A percentile compares a stretch with the other conserved stretches of the same genome.
phyloP scores from a whole-genome alignment of 2,797 vertebrate genomes.

The Siniperca scherzeri region DNA sequence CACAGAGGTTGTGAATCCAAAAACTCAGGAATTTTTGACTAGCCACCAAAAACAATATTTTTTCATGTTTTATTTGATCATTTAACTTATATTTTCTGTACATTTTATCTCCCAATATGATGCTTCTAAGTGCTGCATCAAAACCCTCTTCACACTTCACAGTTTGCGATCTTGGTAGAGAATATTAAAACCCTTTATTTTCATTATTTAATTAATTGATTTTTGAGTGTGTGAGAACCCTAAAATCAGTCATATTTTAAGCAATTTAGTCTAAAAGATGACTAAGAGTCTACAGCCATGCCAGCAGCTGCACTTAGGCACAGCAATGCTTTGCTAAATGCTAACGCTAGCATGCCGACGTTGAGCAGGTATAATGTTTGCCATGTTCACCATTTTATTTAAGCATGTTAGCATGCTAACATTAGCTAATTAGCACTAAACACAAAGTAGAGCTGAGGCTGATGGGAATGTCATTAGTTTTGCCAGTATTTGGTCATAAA shows the following conservation, averaged over 20 bases:
- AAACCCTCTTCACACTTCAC: background rate
- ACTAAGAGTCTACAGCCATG: background rate
- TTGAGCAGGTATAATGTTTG: background rate
- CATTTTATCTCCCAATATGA: background rate
- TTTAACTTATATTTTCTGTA: background rate
- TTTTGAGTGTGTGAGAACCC: too few relatives aligned
- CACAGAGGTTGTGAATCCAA: background rate
- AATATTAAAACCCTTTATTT: background rate
- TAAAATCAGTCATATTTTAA: background rate
- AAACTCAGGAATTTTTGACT: background rate
- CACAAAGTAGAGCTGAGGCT: background rate
- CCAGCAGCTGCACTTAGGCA: background rate
- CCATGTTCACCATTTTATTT: background rate
- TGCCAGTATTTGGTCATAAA: background rate
- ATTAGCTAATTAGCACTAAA: background rate
- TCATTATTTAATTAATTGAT: background rate
- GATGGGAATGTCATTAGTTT: background rate
- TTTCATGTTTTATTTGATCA: background rate
- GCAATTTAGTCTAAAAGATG: background rate
- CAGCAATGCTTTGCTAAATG: background rate
- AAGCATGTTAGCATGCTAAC: background rate
- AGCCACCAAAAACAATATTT: background rate
- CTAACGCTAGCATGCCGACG: background rate
- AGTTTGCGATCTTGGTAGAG: background rate
- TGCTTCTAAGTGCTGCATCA: background rate